Percentiles rank a stretch among this genome's conserved stretches.
These are phyloP conservation scores for Drosophila pseudoobscura DNA, from an alignment of 1,140 invertebrate species.

Conservation along the genomic window DNA sequence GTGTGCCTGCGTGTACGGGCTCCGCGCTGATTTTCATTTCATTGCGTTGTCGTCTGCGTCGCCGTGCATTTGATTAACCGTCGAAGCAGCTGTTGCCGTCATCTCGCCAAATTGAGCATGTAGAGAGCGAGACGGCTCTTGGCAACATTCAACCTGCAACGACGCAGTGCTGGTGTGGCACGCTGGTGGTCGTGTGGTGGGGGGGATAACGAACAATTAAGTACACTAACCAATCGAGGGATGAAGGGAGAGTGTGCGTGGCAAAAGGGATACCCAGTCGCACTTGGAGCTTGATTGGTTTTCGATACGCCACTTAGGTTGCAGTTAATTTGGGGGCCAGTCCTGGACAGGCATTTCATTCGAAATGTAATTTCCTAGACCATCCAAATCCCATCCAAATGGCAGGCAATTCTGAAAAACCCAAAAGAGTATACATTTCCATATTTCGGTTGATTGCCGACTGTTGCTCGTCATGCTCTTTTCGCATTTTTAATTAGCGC, in stretches of 20 bases:
- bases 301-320: neutral
- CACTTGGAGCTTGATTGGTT: slow-evolving; percentile 8
- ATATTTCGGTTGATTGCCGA: neutral
- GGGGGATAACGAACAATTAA: slow-evolving; percentile 38
- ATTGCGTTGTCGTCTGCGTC: slow-evolving; percentile 45
- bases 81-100: slow-evolving; percentile 60
- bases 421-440: neutral
- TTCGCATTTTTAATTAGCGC: slow-evolving; percentile 23
- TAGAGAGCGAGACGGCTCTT: slow-evolving; percentile 11
- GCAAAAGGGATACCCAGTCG: slow-evolving; percentile 1
- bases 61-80: slow-evolving; percentile 72
- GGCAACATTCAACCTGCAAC: slow-evolving; percentile 14
- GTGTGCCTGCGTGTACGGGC: slow-evolving; percentile 7
- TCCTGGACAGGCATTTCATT: no score
- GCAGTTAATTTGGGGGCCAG: no score
- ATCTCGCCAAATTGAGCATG: slow-evolving; percentile 49
- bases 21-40: slow-evolving; percentile 67
- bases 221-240: slow-evolving; percentile 41
- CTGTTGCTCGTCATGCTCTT: slow-evolving; percentile 3
- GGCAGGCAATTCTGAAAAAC: neutral
- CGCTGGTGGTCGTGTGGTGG: no score
- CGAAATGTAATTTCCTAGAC: no score
- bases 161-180: neutral
- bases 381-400: neutral
- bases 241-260: neutral